These are phyloP conservation scores for Euthynnus affinis DNA, from an alignment of 2,797 vertebrate genomes.

Conservation along the genomic window DNA sequence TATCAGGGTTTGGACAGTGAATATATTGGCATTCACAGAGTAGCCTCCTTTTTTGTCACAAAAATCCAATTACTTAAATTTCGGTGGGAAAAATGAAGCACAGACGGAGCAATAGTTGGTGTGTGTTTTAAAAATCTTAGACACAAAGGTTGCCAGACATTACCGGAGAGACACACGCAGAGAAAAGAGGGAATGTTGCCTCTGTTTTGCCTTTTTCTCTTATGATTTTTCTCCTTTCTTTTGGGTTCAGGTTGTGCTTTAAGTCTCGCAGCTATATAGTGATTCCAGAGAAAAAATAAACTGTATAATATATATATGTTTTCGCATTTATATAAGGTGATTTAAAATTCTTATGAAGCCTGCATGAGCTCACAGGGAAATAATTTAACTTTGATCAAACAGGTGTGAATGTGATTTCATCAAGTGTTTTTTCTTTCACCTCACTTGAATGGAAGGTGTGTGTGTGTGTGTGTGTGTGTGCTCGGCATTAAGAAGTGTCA, in stretches of 20 bases:
- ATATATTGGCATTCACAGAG: background rate
- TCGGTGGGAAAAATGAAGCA: slow-evolving; percentile 7
- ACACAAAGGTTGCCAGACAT: slow-evolving; percentile 6
- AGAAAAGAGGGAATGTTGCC: background rate
- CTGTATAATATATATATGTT: too few species aligned
- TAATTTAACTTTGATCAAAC: slow-evolving; percentile 38
- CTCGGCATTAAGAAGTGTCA: slow-evolving; percentile 55
- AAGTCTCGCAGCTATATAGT: background rate
- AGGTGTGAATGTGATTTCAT: slow-evolving; percentile 50
- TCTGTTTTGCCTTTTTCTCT: background rate
- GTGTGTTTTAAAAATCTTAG: slow-evolving; percentile 5
- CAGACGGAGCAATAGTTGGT: background rate
- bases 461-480: slow-evolving; percentile 22
- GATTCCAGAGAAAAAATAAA: background rate
- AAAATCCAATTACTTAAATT: background rate
- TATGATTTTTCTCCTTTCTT: background rate
- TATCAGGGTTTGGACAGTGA: background rate
- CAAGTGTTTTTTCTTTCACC: slow-evolving; percentile 43
- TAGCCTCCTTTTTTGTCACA: background rate
- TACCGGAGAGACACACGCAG: background rate
- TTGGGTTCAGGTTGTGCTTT: background rate
- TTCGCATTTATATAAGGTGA: background rate
- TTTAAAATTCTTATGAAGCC: background rate
- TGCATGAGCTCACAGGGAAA: background rate
- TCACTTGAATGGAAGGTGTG: slow-evolving; percentile 10